Conservation (phyloP, 2,113 vertebrate species). For the Percopsis transmontana region DNA sequence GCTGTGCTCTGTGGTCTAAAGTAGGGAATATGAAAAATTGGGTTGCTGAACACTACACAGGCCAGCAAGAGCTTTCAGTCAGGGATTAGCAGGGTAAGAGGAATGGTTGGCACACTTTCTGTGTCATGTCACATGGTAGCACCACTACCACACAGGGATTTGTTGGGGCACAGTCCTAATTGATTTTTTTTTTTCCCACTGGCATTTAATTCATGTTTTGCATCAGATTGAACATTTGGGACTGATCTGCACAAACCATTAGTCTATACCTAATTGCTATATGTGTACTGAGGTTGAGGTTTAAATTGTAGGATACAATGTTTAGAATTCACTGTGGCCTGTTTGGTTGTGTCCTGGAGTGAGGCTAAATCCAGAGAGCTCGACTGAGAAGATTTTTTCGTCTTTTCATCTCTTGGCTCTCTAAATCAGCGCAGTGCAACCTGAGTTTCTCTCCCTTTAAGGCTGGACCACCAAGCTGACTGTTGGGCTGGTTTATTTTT, state of each 20-base stretch:
- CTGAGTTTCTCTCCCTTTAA: slow-evolving; percentile 4
- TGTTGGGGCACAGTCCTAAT: slow-evolving; percentile 21
- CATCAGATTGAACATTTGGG: neutral
- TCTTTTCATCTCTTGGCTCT: slow-evolving; percentile 11
- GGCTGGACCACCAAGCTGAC: too few species aligned
- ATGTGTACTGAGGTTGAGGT: too few species aligned
- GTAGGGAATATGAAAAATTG: slow-evolving; percentile 11
- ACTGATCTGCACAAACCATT: too few species aligned
- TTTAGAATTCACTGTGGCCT: too few species aligned
- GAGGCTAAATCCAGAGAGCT: too few species aligned
- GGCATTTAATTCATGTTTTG: neutral
- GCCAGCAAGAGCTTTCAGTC: slow-evolving; percentile 23
- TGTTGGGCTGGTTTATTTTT: too few species aligned
- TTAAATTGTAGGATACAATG: too few species aligned
- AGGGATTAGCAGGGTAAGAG: slow-evolving; percentile 29
- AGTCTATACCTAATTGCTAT: too few species aligned
- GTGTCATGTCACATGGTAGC: slow-evolving; percentile 11
- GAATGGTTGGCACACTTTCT: slow-evolving; percentile 36
- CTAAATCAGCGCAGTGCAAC: slow-evolving; percentile 22
- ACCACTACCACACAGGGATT: slow-evolving; percentile 4
- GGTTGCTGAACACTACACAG: slow-evolving; percentile 16
- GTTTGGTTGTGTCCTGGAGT: too few species aligned
- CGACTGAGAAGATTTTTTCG: neutral
- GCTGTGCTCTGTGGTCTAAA: slow-evolving; percentile 30
- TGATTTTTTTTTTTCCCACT: neutral